Percentiles rank a stretch among this genome's conserved stretches.
phyloP scores from a whole-genome alignment of 2,113 vertebrate genomes.

The Mesitornis unicolor region DNA sequence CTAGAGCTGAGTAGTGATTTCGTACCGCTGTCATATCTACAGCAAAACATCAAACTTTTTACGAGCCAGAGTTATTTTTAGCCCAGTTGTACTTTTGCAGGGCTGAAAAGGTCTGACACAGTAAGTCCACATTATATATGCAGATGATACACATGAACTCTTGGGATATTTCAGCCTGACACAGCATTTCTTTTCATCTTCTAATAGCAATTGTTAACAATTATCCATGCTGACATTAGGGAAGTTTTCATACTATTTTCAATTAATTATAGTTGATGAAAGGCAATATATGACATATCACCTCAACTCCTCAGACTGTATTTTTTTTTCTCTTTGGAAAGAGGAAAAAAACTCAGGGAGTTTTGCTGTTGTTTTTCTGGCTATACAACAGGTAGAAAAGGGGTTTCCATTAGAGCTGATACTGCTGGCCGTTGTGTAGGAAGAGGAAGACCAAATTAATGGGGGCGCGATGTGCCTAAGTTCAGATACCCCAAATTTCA shows the following conservation, averaged over 20 bases:
- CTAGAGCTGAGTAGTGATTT: conserved; percentile 17
- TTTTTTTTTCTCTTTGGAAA: neutral
- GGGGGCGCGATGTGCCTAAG: neutral
- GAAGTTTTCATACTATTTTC: conserved; percentile 64
- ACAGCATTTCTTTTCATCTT: conserved; percentile 65
- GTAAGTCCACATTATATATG: conserved; percentile 52
- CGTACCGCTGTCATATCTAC: neutral
- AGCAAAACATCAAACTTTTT: conserved; percentile 18
- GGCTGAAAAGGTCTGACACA: conserved; percentile 39
- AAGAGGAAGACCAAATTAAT: neutral
- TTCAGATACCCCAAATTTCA: neutral
- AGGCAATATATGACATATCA: conserved; percentile 16
- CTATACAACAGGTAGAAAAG: neutral
- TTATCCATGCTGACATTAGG: conserved; percentile 38
- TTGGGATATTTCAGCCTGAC: conserved; percentile 58
- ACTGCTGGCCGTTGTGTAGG: neutral
- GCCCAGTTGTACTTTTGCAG: conserved; percentile 38
- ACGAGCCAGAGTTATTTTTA: conserved; percentile 9
- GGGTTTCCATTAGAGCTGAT: neutral
- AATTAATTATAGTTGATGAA: conserved; percentile 54
- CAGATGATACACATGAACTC: conserved; percentile 56
- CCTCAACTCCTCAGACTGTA: neutral
- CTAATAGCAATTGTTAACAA: conserved; percentile 49
- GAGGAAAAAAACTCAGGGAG: neutral
- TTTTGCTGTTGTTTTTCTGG: neutral